A percentile compares a stretch with the other conserved stretches of the same genome.
phyloP scores from a whole-genome alignment of 2,113 vertebrate genomes.

The Anguilla japonica region DNA sequence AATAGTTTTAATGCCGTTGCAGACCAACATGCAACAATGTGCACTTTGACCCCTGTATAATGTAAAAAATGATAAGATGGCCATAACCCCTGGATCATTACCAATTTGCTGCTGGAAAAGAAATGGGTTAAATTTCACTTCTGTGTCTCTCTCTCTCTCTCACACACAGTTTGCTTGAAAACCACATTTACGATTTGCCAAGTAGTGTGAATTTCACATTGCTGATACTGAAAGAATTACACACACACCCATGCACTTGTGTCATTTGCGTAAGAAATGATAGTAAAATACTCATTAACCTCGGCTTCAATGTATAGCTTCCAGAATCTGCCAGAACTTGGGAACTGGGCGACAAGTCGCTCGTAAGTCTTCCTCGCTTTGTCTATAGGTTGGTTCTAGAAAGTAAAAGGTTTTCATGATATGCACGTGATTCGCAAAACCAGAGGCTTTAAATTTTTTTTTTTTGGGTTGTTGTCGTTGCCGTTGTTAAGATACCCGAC shows the following conservation, averaged over 20 bases:
- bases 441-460: background rate
- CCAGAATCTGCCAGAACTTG: slow-evolving; percentile 99
- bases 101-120: slow-evolving; percentile 52
- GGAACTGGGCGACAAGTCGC: slow-evolving; percentile 99
- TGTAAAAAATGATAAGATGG: slow-evolving; percentile 59
- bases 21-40: slow-evolving; percentile 99
- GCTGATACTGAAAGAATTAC: slow-evolving; percentile 65
- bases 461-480: no score
- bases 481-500: slow-evolving; percentile 11
- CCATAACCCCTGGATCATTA: slow-evolving; percentile 55
- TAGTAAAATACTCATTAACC: slow-evolving; percentile 87
- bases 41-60: slow-evolving; percentile 77
- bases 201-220: slow-evolving; percentile 80
- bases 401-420: slow-evolving; percentile 80
- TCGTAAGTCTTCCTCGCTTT: slow-evolving; percentile 99
- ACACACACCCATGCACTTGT: slow-evolving; percentile 66
- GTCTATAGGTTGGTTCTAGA: slow-evolving; percentile 99
- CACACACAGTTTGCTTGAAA: slow-evolving; percentile 33
- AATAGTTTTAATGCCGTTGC: slow-evolving; percentile 99
- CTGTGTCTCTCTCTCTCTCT: slow-evolving; percentile 42
- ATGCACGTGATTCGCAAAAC: slow-evolving; percentile 25
- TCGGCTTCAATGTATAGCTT: slow-evolving; percentile 99
- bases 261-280: slow-evolving; percentile 12
- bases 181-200: slow-evolving; percentile 36
- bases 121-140: slow-evolving; percentile 47